Conservation (phyloP, 2,113 vertebrate species). For the Gila orcuttii region DNA sequence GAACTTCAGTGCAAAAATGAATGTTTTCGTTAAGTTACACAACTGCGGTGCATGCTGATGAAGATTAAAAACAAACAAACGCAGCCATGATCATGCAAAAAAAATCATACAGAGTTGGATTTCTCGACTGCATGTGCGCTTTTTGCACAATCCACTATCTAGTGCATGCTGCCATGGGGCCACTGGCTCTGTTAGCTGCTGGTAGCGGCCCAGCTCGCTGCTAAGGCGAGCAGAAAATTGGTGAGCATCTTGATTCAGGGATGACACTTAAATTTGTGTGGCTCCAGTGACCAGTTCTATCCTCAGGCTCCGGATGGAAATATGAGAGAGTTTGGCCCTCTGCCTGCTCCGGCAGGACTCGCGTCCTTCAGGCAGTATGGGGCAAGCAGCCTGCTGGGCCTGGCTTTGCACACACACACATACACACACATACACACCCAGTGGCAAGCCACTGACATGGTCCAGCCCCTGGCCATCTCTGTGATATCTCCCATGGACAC, state of each 20-base stretch:
- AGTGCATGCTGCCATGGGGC: constrained; percentile 23
- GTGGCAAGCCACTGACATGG: constrained; percentile 13
- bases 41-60: neutral
- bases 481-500: constrained; percentile 6
- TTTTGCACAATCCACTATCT: constrained; percentile 27
- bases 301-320: constrained; percentile 51
- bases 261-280: constrained; percentile 54
- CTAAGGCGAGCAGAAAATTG: constrained; percentile 62
- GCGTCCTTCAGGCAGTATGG: constrained; percentile 35
- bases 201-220: constrained; percentile 44
- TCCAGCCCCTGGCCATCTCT: constrained; percentile 20
- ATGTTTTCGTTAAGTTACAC: constrained; percentile 7
- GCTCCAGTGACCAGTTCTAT: constrained; percentile 48
- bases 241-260: constrained; percentile 56
- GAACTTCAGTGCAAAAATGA: constrained; percentile 19
- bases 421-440: constrained; percentile 52
- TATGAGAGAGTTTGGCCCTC: constrained; percentile 51
- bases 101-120: neutral
- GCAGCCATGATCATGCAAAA: neutral
- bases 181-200: constrained; percentile 43
- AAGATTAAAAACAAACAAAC: neutral
- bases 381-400: constrained; percentile 31
- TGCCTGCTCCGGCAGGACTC: constrained; percentile 41
- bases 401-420: constrained; percentile 36
- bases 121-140: neutral